Evolutionary conservation across 2,797 vertebrate species (phyloP).

Genomic region (Dryobates pubescens): DNA sequence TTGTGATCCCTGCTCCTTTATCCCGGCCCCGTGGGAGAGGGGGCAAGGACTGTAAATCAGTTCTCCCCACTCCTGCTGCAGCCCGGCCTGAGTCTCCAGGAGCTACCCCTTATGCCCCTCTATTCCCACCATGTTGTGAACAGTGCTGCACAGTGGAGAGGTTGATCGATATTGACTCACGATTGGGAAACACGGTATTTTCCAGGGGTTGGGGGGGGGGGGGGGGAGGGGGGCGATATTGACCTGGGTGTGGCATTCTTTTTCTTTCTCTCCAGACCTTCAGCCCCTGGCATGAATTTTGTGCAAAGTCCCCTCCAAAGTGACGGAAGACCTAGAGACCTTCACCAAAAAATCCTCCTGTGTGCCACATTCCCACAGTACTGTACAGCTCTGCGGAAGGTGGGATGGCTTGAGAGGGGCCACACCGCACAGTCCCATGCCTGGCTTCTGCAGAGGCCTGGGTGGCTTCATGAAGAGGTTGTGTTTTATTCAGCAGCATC

Average conservation of each 20-base stretch:
- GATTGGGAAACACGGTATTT: too few species aligned
- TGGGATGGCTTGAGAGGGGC: not conserved
- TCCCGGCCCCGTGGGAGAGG: too few species aligned
- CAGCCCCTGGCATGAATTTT: not conserved
- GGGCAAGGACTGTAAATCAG: too few species aligned
- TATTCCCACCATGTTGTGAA: accelerated
- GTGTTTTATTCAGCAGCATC: not conserved
- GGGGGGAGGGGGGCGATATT: accelerated
- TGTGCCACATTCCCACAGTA: accelerated
- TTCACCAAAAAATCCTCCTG: not conserved
- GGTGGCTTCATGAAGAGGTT: not conserved
- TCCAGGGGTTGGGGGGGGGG: too few species aligned
- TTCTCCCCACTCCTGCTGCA: not conserved
- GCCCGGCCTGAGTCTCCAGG: accelerated
- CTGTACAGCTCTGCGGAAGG: not conserved
- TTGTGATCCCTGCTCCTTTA: too few species aligned
- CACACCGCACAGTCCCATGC: accelerated
- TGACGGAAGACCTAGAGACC: not conserved
- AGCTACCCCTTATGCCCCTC: not conserved
- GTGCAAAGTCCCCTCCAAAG: not conserved
- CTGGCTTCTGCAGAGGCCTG: not conserved
- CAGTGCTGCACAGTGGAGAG: accelerated
- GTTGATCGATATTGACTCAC: accelerated
- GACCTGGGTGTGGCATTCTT: accelerated
- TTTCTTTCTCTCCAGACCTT: not conserved